phyloP scores from a whole-genome alignment of 2,888 invertebrate genomes.

The Phragmatobia fuliginosa region DNA sequence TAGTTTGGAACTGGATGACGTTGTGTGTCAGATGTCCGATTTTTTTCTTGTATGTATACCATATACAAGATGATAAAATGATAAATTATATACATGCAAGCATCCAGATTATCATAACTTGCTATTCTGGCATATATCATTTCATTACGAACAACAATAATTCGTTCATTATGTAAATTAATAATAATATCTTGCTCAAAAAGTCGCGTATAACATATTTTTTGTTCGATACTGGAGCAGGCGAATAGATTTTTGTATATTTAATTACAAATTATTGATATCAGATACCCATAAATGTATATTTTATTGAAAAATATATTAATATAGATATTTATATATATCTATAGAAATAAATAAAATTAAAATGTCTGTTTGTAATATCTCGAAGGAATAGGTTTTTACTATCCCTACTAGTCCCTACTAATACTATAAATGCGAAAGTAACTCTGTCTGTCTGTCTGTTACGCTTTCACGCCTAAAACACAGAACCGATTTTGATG shows the following conservation, averaged over 20 bases:
- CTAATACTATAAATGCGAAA: no score
- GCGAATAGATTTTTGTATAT: slow-evolving; percentile 10
- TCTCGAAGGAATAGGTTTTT: no score
- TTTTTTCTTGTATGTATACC: background rate
- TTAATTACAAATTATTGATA: slow-evolving; percentile 11
- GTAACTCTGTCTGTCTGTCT: no score
- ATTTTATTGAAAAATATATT: slow-evolving; percentile 12
- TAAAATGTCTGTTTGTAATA: no score
- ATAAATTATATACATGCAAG: background rate
- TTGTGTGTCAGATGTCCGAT: no score
- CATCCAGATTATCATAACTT: background rate
- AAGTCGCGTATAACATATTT: slow-evolving; percentile 4
- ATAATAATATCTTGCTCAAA: background rate
- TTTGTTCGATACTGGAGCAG: slow-evolving; percentile 7
- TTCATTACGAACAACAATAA: slow-evolving; percentile 11
- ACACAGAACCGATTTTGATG: no score
- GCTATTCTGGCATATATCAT: slow-evolving; percentile 4
- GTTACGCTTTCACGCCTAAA: no score
- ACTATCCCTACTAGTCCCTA: no score
- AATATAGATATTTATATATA: slow-evolving; percentile 1
- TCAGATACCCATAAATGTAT: slow-evolving; percentile 1
- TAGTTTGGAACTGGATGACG: no score
- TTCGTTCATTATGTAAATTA: slow-evolving; percentile 14
- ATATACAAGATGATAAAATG: background rate
- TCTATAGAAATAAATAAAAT: no score